These are phyloP conservation scores for Poeciliopsis prolifica DNA, from an alignment of 2,113 vertebrate species.

Conservation along the genomic window DNA sequence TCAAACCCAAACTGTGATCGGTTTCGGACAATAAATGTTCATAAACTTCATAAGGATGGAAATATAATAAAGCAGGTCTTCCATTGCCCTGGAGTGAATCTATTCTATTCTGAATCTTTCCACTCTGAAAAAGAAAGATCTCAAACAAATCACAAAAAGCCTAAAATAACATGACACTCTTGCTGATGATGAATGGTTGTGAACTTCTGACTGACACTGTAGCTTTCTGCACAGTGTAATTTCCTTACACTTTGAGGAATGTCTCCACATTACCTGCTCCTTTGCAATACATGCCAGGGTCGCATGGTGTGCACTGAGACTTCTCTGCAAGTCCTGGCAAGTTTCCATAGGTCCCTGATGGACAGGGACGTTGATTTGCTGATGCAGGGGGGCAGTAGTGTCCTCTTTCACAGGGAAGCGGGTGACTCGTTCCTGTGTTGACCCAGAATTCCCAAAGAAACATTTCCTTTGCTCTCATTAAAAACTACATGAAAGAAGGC, in stretches of 20 bases:
- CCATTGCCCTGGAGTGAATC: too few relatives aligned
- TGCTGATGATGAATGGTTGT: neutral
- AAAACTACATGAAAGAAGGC: neutral
- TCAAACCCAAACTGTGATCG: too few relatives aligned
- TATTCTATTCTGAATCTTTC: neutral
- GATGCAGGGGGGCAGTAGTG: slow-evolving; percentile 79
- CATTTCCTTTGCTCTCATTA: slow-evolving; percentile 12
- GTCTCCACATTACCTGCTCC: slow-evolving; percentile 66
- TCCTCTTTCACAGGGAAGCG: slow-evolving; percentile 75
- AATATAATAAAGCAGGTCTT: too few relatives aligned
- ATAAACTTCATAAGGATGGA: too few relatives aligned
- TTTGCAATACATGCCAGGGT: slow-evolving; percentile 79
- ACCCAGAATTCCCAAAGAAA: slow-evolving; percentile 2
- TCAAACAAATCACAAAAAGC: neutral
- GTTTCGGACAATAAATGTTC: too few relatives aligned
- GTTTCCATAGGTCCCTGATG: slow-evolving; percentile 78
- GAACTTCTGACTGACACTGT: neutral
- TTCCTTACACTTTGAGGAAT: neutral
- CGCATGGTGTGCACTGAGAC: slow-evolving; percentile 73
- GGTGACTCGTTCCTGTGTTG: slow-evolving; percentile 63
- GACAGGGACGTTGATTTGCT: slow-evolving; percentile 72
- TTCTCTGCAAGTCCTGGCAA: slow-evolving; percentile 66
- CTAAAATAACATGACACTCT: neutral
- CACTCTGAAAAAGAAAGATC: neutral
- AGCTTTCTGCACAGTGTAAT: neutral